phyloP scores from a whole-genome alignment of 2,113 vertebrate genomes.

The Bubalus kerabau region DNA sequence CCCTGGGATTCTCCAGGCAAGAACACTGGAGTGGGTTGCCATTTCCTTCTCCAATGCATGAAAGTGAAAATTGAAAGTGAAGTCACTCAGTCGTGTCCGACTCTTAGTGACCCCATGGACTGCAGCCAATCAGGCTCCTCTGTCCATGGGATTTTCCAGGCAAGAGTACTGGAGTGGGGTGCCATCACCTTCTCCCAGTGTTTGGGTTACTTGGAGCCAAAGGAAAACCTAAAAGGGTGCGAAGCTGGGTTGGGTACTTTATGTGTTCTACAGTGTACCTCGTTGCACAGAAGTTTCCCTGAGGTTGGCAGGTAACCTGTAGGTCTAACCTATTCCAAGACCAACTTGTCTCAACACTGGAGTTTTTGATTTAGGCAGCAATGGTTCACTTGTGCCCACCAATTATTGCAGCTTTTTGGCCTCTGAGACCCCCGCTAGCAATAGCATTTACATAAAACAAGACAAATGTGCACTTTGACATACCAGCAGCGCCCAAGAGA shows the following conservation, averaged over 20 bases:
- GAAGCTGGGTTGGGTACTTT: neutral
- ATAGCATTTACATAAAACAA: neutral
- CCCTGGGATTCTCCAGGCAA: too few relatives aligned
- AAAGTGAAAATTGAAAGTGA: too few relatives aligned
- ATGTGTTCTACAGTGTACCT: neutral
- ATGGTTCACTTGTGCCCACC: neutral
- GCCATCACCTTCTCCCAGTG: neutral
- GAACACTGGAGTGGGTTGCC: too few relatives aligned
- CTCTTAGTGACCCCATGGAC: too few relatives aligned
- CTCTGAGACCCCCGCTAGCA: neutral
- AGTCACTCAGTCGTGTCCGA: rapidly evolving
- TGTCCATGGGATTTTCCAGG: too few relatives aligned
- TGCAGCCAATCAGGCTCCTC: too few relatives aligned
- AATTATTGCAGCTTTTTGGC: neutral
- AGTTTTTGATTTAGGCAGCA: neutral
- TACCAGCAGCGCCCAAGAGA: neutral
- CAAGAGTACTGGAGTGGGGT: too few relatives aligned
- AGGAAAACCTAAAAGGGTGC: neutral
- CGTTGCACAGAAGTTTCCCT: neutral
- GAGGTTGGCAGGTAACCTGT: neutral
- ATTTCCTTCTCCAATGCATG: too few relatives aligned
- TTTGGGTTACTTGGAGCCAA: neutral
- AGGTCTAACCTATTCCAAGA: neutral
- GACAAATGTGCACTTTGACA: neutral
- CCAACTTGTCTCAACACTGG: neutral